These are phyloP conservation scores for Drosophila saltans DNA, from an alignment of 1,140 invertebrate species.

Conservation along the genomic window DNA sequence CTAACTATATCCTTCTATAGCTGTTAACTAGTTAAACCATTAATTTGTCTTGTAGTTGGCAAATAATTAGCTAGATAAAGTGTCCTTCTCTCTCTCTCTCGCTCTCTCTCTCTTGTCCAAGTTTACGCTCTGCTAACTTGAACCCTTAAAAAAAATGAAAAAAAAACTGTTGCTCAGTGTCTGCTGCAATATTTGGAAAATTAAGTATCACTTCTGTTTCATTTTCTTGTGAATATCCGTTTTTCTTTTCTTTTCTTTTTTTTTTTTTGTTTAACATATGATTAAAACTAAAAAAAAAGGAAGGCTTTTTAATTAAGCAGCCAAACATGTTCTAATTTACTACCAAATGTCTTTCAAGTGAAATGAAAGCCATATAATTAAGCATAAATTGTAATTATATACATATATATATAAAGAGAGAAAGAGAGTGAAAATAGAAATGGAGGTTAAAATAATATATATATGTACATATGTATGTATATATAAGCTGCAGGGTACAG, in stretches of 20 bases:
- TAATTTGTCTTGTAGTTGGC: too few species aligned
- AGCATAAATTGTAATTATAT: conserved; percentile 49
- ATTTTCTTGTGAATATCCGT: not conserved
- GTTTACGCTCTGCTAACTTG: too few species aligned
- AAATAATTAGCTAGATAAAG: too few species aligned
- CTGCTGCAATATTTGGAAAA: not conserved
- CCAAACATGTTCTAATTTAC: conserved; percentile 9
- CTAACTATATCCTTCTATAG: too few species aligned
- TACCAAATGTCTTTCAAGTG: conserved; percentile 11
- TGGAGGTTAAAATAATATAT: conserved; percentile 44
- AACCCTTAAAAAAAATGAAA: too few species aligned
- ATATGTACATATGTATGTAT: conserved; percentile 38
- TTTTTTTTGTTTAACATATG: not conserved
- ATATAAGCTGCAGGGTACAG: conserved; percentile 31
- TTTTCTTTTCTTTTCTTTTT: not conserved
- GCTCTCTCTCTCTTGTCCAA: too few species aligned
- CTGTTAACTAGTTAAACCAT: too few species aligned
- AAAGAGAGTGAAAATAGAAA: not conserved
- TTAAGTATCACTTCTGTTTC: not conserved
- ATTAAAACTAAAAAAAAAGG: not conserved
- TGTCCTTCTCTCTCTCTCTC: too few species aligned
- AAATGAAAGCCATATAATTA: conserved; percentile 46
- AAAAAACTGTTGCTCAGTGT: not conserved
- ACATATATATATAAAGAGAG: conserved; percentile 33
- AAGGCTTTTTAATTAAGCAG: conserved; percentile 47